Evolutionary conservation across 2,113 vertebrate species (phyloP).

Genomic region (Columba janthina): DNA sequence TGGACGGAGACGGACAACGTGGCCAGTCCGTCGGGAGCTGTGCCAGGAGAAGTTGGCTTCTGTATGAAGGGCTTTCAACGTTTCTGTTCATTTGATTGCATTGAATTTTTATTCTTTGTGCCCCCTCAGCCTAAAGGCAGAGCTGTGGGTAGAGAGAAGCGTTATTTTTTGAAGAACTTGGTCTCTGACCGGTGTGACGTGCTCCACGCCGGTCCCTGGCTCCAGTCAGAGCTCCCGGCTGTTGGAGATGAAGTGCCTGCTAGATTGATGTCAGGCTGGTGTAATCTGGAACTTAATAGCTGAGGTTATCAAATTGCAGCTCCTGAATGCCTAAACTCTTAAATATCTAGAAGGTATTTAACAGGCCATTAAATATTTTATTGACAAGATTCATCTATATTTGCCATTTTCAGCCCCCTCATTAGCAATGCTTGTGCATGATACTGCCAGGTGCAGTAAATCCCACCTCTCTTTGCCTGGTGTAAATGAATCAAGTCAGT

Average conservation of each 20-base stretch:
- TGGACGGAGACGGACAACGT: background rate
- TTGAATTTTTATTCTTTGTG: background rate
- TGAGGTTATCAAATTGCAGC: background rate
- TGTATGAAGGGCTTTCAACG: background rate
- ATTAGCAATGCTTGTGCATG: constrained; percentile 33
- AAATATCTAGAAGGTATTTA: constrained; percentile 50
- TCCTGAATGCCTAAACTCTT: constrained; percentile 19
- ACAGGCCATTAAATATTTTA: constrained; percentile 17
- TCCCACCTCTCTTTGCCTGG: constrained; percentile 1
- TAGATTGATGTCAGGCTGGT: constrained; percentile 5
- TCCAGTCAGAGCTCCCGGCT: background rate
- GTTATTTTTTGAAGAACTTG: background rate
- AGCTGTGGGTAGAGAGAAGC: background rate
- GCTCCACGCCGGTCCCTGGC: background rate
- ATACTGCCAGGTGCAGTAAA: constrained; percentile 47
- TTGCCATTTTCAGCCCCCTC: constrained; percentile 21
- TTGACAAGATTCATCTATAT: constrained; percentile 39
- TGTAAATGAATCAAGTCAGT: constrained; percentile 26
- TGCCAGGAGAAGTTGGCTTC: background rate
- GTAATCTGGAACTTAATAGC: constrained; percentile 1
- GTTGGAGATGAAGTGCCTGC: background rate
- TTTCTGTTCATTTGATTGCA: background rate
- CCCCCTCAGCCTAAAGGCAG: background rate
- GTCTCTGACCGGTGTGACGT: background rate
- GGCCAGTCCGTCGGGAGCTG: background rate